phyloP scores from a whole-genome alignment of 2,113 vertebrate species.

The Podarcis raffonei region DNA sequence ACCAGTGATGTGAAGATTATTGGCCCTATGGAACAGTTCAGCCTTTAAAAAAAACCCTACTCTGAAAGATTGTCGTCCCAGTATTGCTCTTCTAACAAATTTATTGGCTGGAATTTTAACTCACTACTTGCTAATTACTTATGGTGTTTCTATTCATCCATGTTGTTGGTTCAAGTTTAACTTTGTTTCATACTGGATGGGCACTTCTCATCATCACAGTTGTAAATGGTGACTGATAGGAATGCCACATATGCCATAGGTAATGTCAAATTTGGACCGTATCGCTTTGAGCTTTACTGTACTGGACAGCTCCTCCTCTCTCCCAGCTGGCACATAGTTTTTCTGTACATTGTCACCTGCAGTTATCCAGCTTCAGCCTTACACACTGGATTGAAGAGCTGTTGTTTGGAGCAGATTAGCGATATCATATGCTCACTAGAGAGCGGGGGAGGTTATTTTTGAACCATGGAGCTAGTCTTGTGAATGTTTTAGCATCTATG shows the following conservation, averaged over 20 bases:
- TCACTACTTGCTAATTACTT: background rate
- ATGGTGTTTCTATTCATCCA: background rate
- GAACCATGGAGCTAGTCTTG: background rate
- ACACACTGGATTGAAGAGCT: background rate
- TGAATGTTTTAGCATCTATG: background rate
- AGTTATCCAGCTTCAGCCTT: background rate
- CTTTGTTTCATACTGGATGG: background rate
- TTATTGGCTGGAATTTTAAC: background rate
- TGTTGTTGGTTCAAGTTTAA: background rate
- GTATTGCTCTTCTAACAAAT: background rate
- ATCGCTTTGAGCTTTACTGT: background rate
- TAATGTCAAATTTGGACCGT: background rate
- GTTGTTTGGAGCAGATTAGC: background rate
- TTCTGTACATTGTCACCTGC: background rate
- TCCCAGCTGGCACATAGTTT: constrained; percentile 2
- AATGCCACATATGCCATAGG: background rate
- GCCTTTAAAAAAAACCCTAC: background rate
- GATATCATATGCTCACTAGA: background rate
- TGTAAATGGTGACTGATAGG: background rate
- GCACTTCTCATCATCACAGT: background rate
- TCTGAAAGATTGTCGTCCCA: background rate
- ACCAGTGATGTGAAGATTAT: background rate
- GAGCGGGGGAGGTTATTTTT: background rate
- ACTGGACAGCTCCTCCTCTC: background rate
- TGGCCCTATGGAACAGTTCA: background rate